Evolutionary conservation across 2,888 invertebrate species (phyloP), one percentile per base, ranked within the genome.

Genomic region (Fabriciana adippe): DNA sequence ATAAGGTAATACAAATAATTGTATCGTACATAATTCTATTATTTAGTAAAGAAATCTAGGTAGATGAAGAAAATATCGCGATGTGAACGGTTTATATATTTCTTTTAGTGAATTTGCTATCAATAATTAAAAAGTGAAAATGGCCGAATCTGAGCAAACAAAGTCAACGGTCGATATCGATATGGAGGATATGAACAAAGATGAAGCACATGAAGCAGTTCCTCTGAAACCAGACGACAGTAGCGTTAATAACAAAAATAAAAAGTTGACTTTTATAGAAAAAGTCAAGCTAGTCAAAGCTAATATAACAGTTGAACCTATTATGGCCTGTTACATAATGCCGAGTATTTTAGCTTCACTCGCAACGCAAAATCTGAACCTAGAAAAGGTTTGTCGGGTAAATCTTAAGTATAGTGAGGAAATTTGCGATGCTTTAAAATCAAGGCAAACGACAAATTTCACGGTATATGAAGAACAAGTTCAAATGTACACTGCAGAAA

Each of bases 381-480:
- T 96, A 73, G 97, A 97, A 85, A 97, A 97, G 82, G 97, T 97
- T 0, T 97, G 97, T 79, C 90, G 96, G 55, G 97, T 97, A 0
- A 97, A 97, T 82, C 91, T 97, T 71, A 94, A 93, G 45, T 96
- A 95, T 77, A 93, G 94, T 5, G 91, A 93, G 53, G 94, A 94
- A 78, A 93, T 97, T 14, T 97, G 97, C 81, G 94, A 95, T 72
- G 97, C 97, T 0, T 85, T 97, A 6, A 95, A 95, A 48, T 90
- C 94, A 26, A 93, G 97, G 73, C 93, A 96, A 72, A 97, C 96
- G 0, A 94, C 94, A 74, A 93, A 93, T 73, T 93, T 92, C 71
- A 90, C 86, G 14, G 81, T 88, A 47, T 92, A 94, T 73, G 94
- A 94, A 81, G 92, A 93, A 70, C 89, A 93, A 64, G 95, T 96